These are phyloP conservation scores for Mythimna vitellina DNA, from an alignment of 2,888 invertebrate species.

Conservation along the genomic window DNA sequence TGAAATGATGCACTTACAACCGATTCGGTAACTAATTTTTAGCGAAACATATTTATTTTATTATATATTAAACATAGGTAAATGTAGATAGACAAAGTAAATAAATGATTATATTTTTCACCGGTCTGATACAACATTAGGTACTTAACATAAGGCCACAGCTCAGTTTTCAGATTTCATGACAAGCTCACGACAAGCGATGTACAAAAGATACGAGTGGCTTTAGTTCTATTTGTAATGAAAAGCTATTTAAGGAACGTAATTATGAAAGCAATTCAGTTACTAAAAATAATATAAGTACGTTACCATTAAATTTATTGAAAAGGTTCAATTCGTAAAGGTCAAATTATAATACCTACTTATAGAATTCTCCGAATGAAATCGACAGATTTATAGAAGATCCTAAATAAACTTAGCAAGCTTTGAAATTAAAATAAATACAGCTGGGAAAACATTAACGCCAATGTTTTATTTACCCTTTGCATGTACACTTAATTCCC, in stretches of 20 bases:
- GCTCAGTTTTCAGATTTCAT: background rate
- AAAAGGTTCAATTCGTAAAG: background rate
- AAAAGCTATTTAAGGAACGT: background rate
- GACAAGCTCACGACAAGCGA: background rate
- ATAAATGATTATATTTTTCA: background rate
- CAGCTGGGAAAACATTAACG: background rate
- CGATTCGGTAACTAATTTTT: no score
- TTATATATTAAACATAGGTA: no score
- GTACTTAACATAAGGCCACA: background rate
- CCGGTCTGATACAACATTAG: no score
- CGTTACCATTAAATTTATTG: background rate
- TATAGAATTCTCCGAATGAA: no score
- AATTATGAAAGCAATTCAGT: background rate
- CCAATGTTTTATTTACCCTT: constrained; percentile 8
- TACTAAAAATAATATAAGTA: background rate
- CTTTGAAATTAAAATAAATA: background rate
- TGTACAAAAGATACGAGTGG: no score
- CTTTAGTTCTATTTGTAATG: background rate
- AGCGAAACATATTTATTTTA: no score
- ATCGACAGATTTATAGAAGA: background rate
- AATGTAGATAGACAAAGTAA: no score
- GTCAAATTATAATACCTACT: background rate
- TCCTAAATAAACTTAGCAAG: background rate
- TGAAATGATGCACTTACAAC: no score
- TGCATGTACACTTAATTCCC: constrained; percentile 12